Conservation (phyloP, 2,797 vertebrate genomes). For the Hoplostethus atlanticus region DNA sequence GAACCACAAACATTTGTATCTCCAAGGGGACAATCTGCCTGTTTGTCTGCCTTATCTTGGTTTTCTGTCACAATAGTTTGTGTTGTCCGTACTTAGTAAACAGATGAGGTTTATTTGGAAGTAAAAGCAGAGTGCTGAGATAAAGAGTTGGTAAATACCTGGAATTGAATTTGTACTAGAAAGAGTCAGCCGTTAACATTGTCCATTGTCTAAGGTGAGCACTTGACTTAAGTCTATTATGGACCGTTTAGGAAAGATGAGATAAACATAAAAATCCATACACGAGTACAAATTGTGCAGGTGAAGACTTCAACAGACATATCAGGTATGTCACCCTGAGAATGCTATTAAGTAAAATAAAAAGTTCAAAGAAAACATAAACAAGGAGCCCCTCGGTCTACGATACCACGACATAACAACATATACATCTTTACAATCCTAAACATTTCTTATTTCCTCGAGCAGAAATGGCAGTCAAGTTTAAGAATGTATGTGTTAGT, state of each 20-base stretch:
- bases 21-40: conserved; percentile 36
- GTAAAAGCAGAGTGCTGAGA: conserved; percentile 21
- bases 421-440: conserved; percentile 12
- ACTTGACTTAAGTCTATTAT: too few species aligned
- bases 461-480: conserved; percentile 58
- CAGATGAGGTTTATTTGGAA: conserved; percentile 43
- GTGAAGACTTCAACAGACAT: too few species aligned
- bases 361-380: not conserved
- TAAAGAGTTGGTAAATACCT: conserved; percentile 35
- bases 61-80: conserved; percentile 41
- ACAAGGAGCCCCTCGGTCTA: not conserved
- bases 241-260: conserved; percentile 1
- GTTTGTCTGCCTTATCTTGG: conserved; percentile 54
- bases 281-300: too few species aligned
- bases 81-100: conserved; percentile 51
- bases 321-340: too few species aligned
- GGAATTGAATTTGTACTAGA: conserved; percentile 14
- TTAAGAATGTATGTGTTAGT: conserved; percentile 83
- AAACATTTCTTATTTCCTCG: conserved; percentile 54
- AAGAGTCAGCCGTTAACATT: conserved; percentile 8
- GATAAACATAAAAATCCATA: not conserved
- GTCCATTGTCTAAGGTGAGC: not conserved
- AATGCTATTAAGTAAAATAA: too few species aligned
- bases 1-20: conserved; percentile 55
- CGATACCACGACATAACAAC: conserved; percentile 24